A percentile compares a stretch with the other conserved stretches of the same genome.
Conservation (phyloP, 2,113 vertebrate species). For the Crotalus tigris region DNA sequence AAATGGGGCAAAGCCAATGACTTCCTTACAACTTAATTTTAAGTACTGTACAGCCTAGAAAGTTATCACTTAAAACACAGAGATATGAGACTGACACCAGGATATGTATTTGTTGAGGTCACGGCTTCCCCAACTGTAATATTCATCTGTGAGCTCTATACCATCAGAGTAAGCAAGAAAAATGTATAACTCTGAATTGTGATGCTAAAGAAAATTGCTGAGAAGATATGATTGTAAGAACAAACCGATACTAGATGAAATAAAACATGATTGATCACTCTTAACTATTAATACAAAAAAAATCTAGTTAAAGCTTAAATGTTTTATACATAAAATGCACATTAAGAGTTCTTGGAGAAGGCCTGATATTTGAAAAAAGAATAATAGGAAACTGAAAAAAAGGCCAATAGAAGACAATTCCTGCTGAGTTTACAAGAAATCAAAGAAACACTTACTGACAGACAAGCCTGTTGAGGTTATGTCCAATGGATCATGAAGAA, state of each 20-base stretch:
- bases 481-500: not conserved
- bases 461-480: not conserved
- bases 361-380: not conserved
- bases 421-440: not conserved
- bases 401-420: not conserved
- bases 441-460: not conserved
- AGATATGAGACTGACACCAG: not conserved
- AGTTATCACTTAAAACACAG: not conserved
- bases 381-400: not conserved
- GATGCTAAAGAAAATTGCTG: not conserved
- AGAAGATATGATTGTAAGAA: not conserved
- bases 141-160: not conserved
- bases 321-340: not conserved
- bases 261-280: not conserved
- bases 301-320: not conserved
- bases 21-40: not conserved
- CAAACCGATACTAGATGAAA: not conserved
- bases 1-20: not conserved
- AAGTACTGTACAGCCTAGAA: not conserved
- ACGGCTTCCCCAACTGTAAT: not conserved
- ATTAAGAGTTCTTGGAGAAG: not conserved
- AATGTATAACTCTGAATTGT: not conserved
- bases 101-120: not conserved
- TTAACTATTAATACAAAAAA: not conserved
- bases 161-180: not conserved